phyloP scores from a whole-genome alignment of 2,888 invertebrate genomes.

The Stenurella melanura region DNA sequence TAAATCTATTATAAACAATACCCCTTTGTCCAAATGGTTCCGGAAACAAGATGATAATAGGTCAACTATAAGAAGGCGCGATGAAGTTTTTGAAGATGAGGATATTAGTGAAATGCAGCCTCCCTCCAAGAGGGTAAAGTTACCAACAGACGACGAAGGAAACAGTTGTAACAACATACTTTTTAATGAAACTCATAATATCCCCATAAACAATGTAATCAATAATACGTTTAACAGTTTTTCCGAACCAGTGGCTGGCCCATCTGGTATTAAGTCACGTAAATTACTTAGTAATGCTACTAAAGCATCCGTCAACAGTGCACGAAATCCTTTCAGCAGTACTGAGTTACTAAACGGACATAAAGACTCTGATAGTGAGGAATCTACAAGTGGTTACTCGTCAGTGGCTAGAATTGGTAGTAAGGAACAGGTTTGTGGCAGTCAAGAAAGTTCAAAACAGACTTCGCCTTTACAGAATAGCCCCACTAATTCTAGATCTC shows the following conservation, averaged over 20 bases:
- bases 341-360: slow-evolving; percentile 64
- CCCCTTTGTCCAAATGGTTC: slow-evolving; percentile 78
- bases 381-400: slow-evolving; percentile 77
- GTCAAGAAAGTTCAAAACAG: slow-evolving; percentile 61
- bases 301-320: slow-evolving; percentile 42
- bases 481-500: slow-evolving; percentile 55
- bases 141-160: slow-evolving; percentile 53
- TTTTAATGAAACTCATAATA: slow-evolving; percentile 34
- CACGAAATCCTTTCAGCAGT: slow-evolving; percentile 47
- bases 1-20: slow-evolving; percentile 78
- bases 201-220: slow-evolving; percentile 38
- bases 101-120: slow-evolving; percentile 70
- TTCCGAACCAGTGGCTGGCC: slow-evolving; percentile 68
- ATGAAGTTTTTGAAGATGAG: slow-evolving; percentile 69
- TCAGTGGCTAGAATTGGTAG: slow-evolving; percentile 71
- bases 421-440: slow-evolving; percentile 65
- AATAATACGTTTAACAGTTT: slow-evolving; percentile 56
- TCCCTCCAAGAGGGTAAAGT: slow-evolving; percentile 72
- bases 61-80: slow-evolving; percentile 70
- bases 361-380: slow-evolving; percentile 77
- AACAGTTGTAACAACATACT: slow-evolving; percentile 37
- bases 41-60: slow-evolving; percentile 60
- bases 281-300: slow-evolving; percentile 58
- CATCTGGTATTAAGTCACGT: slow-evolving; percentile 66
- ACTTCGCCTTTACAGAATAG: slow-evolving; percentile 58